Percentiles rank a stretch among this genome's conserved stretches.
Conservation (phyloP, 2,113 vertebrate genomes). For the Orthonyx spaldingii region DNA sequence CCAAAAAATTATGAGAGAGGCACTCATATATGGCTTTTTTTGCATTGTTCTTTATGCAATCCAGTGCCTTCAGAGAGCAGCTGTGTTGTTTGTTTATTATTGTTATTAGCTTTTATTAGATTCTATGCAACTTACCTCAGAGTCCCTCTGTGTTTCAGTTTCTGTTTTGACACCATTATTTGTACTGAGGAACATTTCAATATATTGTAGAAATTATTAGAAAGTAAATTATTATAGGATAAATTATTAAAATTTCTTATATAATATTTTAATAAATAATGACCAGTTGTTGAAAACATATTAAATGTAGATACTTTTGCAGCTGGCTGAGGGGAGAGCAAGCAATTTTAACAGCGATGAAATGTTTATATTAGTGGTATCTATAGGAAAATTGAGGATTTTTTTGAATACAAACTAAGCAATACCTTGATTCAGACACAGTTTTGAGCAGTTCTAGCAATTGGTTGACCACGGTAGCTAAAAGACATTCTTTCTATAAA, state of each 20-base stretch:
- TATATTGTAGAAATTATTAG: neutral
- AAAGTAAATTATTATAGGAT: neutral
- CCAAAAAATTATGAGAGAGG: neutral
- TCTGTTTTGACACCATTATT: neutral
- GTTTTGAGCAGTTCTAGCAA: neutral
- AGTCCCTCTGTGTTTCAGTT: neutral
- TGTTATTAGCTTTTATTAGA: conserved; percentile 36
- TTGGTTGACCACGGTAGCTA: neutral
- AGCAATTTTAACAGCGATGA: neutral
- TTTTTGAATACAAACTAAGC: neutral
- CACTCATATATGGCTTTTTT: neutral
- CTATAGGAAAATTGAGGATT: neutral
- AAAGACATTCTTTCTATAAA: neutral
- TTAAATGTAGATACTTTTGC: neutral
- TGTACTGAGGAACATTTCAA: neutral
- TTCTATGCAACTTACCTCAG: neutral
- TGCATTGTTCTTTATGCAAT: neutral
- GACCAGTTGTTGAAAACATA: neutral
- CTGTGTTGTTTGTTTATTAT: conserved; percentile 29
- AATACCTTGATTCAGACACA: neutral
- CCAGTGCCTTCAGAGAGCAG: neutral
- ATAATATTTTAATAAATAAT: conserved; percentile 22
- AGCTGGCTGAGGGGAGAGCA: neutral
- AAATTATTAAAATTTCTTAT: conserved; percentile 12
- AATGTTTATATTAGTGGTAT: neutral